These are phyloP conservation scores for Onychostoma macrolepis DNA, from an alignment of 2,113 vertebrate species.

Conservation along the genomic window DNA sequence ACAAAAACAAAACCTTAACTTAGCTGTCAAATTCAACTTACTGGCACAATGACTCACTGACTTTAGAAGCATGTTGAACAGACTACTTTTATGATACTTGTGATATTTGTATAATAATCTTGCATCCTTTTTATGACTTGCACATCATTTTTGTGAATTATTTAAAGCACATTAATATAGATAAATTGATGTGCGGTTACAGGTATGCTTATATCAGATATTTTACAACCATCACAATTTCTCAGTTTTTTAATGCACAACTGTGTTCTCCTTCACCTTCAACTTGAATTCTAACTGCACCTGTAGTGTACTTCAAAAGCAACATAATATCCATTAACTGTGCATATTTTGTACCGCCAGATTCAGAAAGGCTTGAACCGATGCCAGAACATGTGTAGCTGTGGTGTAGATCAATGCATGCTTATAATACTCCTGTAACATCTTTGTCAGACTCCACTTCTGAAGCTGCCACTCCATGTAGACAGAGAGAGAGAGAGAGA, in stretches of 20 bases:
- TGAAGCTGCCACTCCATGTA: neutral
- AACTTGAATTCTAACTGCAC: neutral
- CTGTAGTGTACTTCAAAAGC: neutral
- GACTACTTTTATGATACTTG: no score
- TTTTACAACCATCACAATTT: neutral
- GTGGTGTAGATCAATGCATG: conserved; percentile 13
- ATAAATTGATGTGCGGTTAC: neutral
- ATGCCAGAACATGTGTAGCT: neutral
- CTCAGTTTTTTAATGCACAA: neutral
- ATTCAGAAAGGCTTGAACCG: neutral
- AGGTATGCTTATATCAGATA: neutral
- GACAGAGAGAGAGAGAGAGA: neutral
- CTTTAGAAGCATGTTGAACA: no score
- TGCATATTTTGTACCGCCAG: neutral
- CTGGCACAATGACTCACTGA: no score
- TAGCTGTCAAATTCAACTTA: no score
- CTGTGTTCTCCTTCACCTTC: neutral
- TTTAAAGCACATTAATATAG: neutral
- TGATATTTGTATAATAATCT: neutral
- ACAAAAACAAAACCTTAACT: no score
- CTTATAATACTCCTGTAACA: neutral
- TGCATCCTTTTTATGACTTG: neutral
- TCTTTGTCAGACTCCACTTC: conserved; percentile 51
- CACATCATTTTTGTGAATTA: neutral
- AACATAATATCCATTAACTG: neutral